A percentile compares a stretch with the other conserved stretches of the same genome.
These are phyloP conservation scores for Struthidea cinerea DNA, from an alignment of 2,113 vertebrate genomes.

Conservation along the genomic window DNA sequence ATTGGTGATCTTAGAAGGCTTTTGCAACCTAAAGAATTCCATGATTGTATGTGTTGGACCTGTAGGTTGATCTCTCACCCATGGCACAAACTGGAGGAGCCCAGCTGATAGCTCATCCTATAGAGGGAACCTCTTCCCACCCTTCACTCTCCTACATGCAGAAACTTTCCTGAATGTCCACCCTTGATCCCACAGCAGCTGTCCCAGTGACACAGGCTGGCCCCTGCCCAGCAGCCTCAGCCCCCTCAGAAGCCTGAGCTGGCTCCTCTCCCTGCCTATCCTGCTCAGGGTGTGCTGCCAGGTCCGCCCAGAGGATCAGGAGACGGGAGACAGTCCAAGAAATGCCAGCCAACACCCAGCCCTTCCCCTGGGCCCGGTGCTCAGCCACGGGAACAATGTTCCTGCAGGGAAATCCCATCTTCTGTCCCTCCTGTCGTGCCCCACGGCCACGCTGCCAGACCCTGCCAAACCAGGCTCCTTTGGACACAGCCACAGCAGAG, in stretches of 20 bases:
- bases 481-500: fast-evolving
- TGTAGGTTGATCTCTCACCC: neutral
- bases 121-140: neutral
- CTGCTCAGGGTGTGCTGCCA: neutral
- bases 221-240: neutral
- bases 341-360: neutral
- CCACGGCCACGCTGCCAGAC: fast-evolving
- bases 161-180: neutral
- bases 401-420: neutral
- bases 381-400: neutral
- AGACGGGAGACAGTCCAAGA: neutral
- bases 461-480: neutral
- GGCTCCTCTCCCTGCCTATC: neutral
- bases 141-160: neutral
- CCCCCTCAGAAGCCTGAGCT: neutral
- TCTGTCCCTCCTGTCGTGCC: neutral
- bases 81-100: fast-evolving
- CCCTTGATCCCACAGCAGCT: neutral
- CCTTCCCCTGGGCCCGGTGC: neutral
- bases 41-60: neutral
- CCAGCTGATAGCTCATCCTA: neutral
- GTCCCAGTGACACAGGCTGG: neutral
- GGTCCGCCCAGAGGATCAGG: neutral
- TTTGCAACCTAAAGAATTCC: neutral
- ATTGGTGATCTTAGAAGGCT: neutral